A percentile compares a stretch with the other conserved stretches of the same genome.
These are phyloP conservation scores for Prionailurus bengalensis DNA, from an alignment of 2,113 vertebrate species.

Conservation along the genomic window DNA sequence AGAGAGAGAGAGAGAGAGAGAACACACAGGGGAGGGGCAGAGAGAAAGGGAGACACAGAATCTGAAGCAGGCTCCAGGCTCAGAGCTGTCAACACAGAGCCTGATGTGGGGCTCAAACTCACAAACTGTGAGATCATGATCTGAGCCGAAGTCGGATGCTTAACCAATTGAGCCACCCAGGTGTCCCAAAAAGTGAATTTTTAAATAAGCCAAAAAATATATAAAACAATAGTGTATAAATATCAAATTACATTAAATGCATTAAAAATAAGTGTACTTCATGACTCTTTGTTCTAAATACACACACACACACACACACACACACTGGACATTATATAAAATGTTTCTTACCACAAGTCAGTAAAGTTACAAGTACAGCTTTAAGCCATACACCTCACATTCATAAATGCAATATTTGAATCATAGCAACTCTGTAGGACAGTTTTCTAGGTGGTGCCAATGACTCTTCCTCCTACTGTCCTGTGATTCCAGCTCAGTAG, in stretches of 20 bases:
- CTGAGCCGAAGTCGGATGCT: too few species aligned
- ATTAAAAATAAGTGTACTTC: not conserved
- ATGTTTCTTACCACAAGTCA: not conserved
- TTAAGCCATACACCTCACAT: not conserved
- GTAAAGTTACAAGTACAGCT: not conserved
- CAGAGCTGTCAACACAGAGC: too few species aligned
- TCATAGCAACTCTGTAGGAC: not conserved
- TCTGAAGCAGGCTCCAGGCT: too few species aligned
- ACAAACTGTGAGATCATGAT: too few species aligned
- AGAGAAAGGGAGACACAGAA: too few species aligned
- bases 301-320: not conserved
- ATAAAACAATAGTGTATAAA: not conserved
- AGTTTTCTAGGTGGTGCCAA: not conserved
- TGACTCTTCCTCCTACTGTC: not conserved
- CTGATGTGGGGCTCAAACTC: too few species aligned
- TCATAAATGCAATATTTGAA: not conserved
- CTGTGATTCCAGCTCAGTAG: not conserved
- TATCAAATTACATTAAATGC: not conserved
- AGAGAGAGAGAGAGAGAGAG: too few species aligned
- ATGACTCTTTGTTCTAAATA: not conserved
- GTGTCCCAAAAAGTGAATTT: not conserved
- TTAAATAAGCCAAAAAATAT: not conserved
- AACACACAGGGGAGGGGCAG: too few species aligned
- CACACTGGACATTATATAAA: not conserved
- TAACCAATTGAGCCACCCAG: too few species aligned